These are phyloP conservation scores for Motacilla alba DNA, from an alignment of 2,113 vertebrate genomes.

Conservation along the genomic window DNA sequence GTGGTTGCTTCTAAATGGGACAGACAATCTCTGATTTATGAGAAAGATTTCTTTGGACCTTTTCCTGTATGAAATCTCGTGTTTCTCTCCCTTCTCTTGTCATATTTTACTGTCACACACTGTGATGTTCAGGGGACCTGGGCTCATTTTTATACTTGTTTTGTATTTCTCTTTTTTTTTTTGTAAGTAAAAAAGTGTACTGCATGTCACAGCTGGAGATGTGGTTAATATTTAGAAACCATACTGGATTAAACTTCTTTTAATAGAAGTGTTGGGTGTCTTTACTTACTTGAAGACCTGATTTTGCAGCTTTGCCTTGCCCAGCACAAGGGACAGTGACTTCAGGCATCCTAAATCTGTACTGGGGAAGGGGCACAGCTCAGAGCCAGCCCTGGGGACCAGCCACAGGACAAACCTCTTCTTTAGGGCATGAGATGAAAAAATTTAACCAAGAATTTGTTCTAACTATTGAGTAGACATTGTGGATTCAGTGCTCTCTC, in stretches of 20 bases:
- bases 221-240: slow-evolving; percentile 44
- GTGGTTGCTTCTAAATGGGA: background rate
- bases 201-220: slow-evolving; percentile 64
- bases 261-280: background rate
- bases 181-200: slow-evolving; percentile 7
- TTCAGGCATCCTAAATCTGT: background rate
- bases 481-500: background rate
- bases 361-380: background rate
- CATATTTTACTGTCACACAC: background rate
- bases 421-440: background rate
- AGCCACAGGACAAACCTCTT: background rate
- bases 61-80: background rate
- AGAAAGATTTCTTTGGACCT: background rate
- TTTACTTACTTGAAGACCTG: background rate
- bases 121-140: slow-evolving; percentile 39
- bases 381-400: background rate
- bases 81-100: background rate
- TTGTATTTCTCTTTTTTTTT: slow-evolving; percentile 15
- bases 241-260: slow-evolving; percentile 65
- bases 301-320: background rate
- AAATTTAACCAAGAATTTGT: background rate
- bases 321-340: background rate
- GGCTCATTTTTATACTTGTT: slow-evolving; percentile 32
- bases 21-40: background rate
- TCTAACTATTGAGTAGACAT: background rate